Conservation (phyloP, 2,113 vertebrate genomes). For the Epinephelus cyanopodus region DNA sequence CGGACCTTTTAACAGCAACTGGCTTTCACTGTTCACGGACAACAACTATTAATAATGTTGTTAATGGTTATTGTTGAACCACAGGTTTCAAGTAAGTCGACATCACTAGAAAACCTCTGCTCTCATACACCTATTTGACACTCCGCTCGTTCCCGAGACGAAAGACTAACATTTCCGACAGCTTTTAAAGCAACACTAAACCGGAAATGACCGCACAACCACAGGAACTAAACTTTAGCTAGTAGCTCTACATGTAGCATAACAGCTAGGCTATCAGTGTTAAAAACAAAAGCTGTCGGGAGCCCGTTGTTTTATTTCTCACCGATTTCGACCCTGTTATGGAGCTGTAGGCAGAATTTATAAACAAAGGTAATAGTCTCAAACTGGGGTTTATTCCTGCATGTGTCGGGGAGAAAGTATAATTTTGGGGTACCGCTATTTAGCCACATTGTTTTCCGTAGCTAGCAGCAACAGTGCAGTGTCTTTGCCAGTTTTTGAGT, state of each 20-base stretch:
- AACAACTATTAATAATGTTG: background rate
- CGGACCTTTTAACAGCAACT: background rate
- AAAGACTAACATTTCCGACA: background rate
- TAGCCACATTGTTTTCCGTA: conserved; percentile 13
- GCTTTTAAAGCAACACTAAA: rapidly evolving
- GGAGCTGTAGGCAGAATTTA: conserved; percentile 46
- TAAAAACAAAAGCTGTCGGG: conserved; percentile 18
- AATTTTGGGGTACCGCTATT: background rate
- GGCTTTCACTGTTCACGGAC: background rate
- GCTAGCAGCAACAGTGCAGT: conserved; percentile 13
- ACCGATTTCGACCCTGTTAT: conserved; percentile 12
- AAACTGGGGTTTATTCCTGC: background rate
- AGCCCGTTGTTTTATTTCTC: background rate
- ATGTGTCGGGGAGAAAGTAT: background rate
- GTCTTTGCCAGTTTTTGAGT: background rate
- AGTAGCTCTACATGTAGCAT: conserved; percentile 43
- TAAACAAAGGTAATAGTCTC: conserved; percentile 38
- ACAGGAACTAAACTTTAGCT: conserved; percentile 60
- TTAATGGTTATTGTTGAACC: background rate
- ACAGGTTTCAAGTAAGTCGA: background rate
- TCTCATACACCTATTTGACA: background rate
- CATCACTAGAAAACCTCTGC: background rate
- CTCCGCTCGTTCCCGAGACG: rapidly evolving
- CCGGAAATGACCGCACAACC: conserved; percentile 68
- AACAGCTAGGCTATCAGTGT: conserved; percentile 8